These are phyloP conservation scores for Tapirus indicus DNA, from an alignment of 2,797 vertebrate species.

Conservation along the genomic window DNA sequence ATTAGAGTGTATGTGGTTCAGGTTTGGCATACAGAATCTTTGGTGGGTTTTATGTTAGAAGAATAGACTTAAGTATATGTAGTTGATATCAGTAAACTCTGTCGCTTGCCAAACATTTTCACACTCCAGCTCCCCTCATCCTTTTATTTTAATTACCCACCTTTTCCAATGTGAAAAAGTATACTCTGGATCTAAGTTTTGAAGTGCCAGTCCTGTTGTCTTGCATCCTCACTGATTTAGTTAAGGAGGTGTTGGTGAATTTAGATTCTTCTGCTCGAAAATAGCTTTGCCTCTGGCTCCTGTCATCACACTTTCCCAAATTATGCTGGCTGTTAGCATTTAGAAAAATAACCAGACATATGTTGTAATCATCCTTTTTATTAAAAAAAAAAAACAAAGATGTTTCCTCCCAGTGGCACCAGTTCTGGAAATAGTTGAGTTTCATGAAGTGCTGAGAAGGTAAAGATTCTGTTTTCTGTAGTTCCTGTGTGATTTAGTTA, in stretches of 20 bases:
- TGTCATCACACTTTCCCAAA: slow-evolving; percentile 62
- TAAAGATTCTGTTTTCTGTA: not conserved
- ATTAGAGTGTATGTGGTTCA: not conserved
- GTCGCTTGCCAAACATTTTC: not conserved
- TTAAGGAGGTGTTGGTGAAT: slow-evolving; percentile 2
- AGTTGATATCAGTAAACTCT: not conserved
- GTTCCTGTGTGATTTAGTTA: not conserved
- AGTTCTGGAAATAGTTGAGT: not conserved
- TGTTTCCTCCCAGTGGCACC: not conserved
- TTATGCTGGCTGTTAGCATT: slow-evolving; percentile 62
- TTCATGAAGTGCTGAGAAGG: slow-evolving; percentile 31
- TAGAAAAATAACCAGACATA: slow-evolving; percentile 54
- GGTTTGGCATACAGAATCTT: not conserved
- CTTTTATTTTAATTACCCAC: not conserved
- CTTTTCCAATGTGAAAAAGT: not conserved
- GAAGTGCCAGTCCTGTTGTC: not conserved
- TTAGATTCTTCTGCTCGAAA: slow-evolving; percentile 54
- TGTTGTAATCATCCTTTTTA: slow-evolving; percentile 55
- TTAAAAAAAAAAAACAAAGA: not conserved
- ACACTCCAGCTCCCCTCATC: not conserved
- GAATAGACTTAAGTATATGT: not conserved
- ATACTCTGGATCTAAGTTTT: not conserved
- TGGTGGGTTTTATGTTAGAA: not conserved
- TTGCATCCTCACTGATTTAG: not conserved
- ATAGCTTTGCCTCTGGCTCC: slow-evolving; percentile 65